Evolutionary conservation across 2,888 invertebrate genomes (phyloP).

Genomic region (Phania funesta): DNA sequence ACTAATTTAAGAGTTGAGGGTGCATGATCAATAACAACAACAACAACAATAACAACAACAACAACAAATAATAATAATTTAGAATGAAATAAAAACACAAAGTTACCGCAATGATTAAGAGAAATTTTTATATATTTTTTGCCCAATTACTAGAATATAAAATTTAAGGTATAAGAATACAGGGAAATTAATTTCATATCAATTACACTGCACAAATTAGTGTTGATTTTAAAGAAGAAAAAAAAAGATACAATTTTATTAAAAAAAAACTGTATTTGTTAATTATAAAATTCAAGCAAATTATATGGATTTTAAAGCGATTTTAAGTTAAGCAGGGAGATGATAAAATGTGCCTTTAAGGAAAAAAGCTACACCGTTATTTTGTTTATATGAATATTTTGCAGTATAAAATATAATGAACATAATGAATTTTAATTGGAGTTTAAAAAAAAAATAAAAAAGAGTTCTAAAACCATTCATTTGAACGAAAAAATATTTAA

Average conservation of each 20-base stretch:
- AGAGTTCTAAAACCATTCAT: no score
- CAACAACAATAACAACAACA: slow-evolving; percentile 26
- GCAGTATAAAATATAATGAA: no score
- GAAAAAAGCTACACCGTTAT: not conserved
- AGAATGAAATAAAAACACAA: not conserved
- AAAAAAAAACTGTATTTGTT: not conserved
- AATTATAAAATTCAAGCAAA: not conserved
- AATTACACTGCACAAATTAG: not conserved
- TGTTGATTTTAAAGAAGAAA: not conserved
- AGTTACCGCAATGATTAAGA: slow-evolving; percentile 52
- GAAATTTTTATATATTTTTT: slow-evolving; percentile 5
- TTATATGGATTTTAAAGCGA: not conserved
- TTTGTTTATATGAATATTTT: not conserved
- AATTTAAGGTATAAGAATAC: no score
- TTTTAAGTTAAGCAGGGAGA: not conserved
- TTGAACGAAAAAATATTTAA: no score
- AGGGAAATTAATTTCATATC: not conserved
- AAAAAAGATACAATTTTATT: not conserved
- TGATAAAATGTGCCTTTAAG: not conserved
- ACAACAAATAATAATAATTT: slow-evolving; percentile 33
- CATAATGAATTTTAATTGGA: not conserved
- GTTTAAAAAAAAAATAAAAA: not conserved
- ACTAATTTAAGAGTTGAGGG: slow-evolving; percentile 63
- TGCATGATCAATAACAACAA: slow-evolving; percentile 52
- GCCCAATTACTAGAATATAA: slow-evolving; percentile 38